phyloP scores from a whole-genome alignment of 2,888 invertebrate species.

The Anthrax anthrax region DNA sequence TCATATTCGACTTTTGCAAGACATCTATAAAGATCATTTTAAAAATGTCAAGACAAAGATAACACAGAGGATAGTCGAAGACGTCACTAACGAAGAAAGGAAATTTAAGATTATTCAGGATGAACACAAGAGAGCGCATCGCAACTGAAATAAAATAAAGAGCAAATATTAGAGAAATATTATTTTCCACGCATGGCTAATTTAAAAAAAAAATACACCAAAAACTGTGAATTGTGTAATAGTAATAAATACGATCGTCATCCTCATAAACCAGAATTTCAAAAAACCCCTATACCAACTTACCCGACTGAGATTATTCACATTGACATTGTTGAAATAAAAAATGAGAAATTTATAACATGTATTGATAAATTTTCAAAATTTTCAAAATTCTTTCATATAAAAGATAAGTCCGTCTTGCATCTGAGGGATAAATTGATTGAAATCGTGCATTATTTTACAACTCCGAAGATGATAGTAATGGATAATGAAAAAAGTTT shows the following conservation, averaged over 20 bases:
- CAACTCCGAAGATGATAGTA: too few species aligned
- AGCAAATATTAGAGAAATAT: constrained; percentile 1
- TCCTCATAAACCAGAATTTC: background rate
- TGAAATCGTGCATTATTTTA: background rate
- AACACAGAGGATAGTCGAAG: background rate
- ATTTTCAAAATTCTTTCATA: background rate
- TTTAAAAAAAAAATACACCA: background rate
- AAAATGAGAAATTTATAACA: background rate
- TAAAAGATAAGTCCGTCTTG: background rate
- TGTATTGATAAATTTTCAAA: constrained; percentile 1
- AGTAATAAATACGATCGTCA: background rate
- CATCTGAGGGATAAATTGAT: background rate
- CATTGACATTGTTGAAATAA: background rate
- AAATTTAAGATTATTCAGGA: constrained; percentile 1
- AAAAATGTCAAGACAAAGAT: background rate
- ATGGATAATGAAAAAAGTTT: too few species aligned
- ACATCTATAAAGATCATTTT: background rate
- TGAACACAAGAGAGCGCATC: constrained; percentile 2
- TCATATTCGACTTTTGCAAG: background rate
- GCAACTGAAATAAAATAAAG: background rate
- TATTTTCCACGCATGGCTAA: constrained; percentile 2
- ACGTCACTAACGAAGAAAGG: background rate
- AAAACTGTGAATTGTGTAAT: background rate
- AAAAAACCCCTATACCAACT: background rate
- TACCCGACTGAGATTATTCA: background rate